These are phyloP conservation scores for Patella vulgata DNA, from an alignment of 1,140 invertebrate genomes.

Conservation along the genomic window DNA sequence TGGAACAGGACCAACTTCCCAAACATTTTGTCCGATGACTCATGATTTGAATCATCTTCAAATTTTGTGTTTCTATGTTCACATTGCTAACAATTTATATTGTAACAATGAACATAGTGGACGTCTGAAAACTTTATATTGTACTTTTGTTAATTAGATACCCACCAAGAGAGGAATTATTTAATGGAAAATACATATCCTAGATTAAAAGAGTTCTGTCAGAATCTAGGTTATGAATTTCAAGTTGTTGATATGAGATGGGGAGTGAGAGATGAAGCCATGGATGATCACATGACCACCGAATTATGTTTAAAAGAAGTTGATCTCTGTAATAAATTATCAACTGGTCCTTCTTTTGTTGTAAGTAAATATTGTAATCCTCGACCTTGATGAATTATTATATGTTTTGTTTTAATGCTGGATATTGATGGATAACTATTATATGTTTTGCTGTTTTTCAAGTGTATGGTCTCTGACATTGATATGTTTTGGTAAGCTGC, in stretches of 20 bases:
- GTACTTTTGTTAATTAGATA: constrained; percentile 65
- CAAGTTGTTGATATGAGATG: constrained; percentile 79
- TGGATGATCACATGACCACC: constrained; percentile 98
- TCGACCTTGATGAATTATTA: too few relatives aligned
- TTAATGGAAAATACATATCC: constrained; percentile 98
- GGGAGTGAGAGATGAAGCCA: constrained; percentile 91
- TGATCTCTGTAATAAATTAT: constrained; percentile 93
- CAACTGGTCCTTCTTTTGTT: constrained; percentile 98
- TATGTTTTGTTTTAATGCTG: too few relatives aligned
- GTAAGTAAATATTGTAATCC: constrained; percentile 48
- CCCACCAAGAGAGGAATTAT: constrained; percentile 93
- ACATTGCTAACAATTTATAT: too few relatives aligned
- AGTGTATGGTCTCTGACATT: neutral
- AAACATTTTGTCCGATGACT: too few relatives aligned
- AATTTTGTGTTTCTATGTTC: too few relatives aligned
- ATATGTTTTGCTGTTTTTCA: too few relatives aligned
- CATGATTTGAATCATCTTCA: too few relatives aligned
- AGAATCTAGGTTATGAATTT: constrained; percentile 73
- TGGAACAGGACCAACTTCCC: too few relatives aligned
- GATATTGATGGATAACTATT: too few relatives aligned
- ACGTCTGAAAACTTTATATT: too few relatives aligned
- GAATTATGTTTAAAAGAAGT: constrained; percentile 98
- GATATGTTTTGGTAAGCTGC: neutral
- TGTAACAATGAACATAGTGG: too few relatives aligned
- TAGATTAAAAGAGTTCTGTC: constrained; percentile 86